phyloP scores from a whole-genome alignment of 1,140 invertebrate genomes.

The Medauroidea extradentata region DNA sequence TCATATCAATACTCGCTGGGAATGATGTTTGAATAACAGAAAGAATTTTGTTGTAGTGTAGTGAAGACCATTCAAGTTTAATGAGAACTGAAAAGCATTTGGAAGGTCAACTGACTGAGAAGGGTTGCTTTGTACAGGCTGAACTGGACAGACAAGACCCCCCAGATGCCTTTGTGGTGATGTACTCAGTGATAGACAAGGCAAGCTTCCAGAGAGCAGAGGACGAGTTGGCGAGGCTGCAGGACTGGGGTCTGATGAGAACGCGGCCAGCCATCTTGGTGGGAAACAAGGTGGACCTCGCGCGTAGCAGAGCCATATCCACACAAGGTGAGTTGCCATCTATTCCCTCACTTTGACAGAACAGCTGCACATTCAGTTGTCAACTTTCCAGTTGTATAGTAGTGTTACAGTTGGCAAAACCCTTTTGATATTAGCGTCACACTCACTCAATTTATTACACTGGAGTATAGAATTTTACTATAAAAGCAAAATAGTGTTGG shows the following conservation, averaged over 20 bases:
- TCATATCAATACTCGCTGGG: too few species aligned
- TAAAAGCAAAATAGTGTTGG: too few species aligned
- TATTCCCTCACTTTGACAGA: too few species aligned
- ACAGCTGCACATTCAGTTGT: too few species aligned
- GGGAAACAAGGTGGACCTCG: conserved; percentile 94
- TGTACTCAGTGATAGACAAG: conserved; percentile 89
- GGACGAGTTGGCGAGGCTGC: conserved; percentile 64
- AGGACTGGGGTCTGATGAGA: conserved; percentile 69
- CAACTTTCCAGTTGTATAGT: too few species aligned
- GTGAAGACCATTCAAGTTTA: not conserved
- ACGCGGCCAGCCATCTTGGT: conserved; percentile 79
- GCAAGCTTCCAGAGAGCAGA: conserved; percentile 80
- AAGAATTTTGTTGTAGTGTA: not conserved
- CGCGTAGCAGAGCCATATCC: conserved; percentile 80
- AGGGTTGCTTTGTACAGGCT: conserved; percentile 54
- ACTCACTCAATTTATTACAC: too few species aligned
- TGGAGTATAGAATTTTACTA: too few species aligned
- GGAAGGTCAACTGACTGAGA: too few species aligned
- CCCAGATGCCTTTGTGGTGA: conserved; percentile 80
- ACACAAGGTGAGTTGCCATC: conserved; percentile 83
- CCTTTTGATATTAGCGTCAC: too few species aligned
- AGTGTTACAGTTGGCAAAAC: too few species aligned
- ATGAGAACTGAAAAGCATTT: too few species aligned
- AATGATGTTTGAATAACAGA: not conserved
- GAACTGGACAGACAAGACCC: conserved; percentile 65